A percentile compares a stretch with the other conserved stretches of the same genome.
These are phyloP conservation scores for Hylia prasina DNA, from an alignment of 2,113 vertebrate species.

Conservation along the genomic window DNA sequence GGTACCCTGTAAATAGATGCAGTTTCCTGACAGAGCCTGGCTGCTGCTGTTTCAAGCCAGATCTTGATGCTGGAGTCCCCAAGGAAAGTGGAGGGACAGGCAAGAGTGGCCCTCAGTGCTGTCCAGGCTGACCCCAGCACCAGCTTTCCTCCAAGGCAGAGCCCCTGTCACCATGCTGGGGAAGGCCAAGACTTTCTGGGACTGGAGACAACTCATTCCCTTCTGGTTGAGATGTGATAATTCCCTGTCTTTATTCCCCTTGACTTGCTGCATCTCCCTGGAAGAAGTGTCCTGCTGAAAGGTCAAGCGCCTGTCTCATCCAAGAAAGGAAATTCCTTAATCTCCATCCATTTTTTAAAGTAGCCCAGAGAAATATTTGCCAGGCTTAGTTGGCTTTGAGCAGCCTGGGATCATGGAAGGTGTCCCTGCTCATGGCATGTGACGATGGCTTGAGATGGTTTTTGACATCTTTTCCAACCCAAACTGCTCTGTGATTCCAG, in stretches of 20 bases:
- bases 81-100: neutral
- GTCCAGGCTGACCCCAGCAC: neutral
- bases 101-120: rapidly evolving
- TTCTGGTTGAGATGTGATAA: neutral
- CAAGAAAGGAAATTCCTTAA: neutral
- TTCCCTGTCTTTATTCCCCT: neutral
- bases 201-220: neutral
- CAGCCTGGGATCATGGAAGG: neutral
- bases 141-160: neutral
- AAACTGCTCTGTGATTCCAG: neutral
- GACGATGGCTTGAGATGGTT: neutral
- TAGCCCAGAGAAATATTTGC: neutral
- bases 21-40: neutral
- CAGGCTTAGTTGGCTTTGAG: neutral
- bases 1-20: neutral
- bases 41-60: neutral
- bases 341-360: neutral
- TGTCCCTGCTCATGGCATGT: neutral
- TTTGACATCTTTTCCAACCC: neutral
- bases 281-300: neutral
- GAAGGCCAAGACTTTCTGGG: neutral
- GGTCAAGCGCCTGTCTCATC: neutral
- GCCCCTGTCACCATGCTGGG: neutral
- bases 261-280: neutral
- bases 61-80: neutral